Conservation (phyloP, 2,113 vertebrate genomes). For the Chamaea fasciata region DNA sequence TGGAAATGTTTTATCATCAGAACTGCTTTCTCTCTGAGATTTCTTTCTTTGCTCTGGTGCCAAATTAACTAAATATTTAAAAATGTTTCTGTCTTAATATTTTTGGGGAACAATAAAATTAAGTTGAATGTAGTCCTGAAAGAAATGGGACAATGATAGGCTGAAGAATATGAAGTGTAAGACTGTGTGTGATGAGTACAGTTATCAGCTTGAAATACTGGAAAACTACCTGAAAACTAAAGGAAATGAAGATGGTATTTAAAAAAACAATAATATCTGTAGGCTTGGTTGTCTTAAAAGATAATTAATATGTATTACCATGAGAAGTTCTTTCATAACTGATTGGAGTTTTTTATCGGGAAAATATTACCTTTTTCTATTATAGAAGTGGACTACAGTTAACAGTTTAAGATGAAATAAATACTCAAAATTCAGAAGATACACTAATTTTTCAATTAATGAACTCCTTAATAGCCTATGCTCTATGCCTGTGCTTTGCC, state of each 20-base stretch:
- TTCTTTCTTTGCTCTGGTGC: slow-evolving; percentile 42
- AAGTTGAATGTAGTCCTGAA: not conserved
- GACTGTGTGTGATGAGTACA: not conserved
- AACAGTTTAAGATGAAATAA: not conserved
- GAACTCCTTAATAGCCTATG: not conserved
- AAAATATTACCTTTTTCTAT: not conserved
- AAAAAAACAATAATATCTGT: not conserved
- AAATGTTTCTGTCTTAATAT: not conserved
- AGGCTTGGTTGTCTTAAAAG: not conserved
- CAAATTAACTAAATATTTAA: slow-evolving; percentile 9
- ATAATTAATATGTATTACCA: not conserved
- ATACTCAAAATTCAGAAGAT: not conserved
- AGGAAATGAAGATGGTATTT: not conserved
- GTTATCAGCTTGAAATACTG: not conserved
- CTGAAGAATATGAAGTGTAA: not conserved
- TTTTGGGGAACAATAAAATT: not conserved
- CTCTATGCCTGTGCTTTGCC: not conserved
- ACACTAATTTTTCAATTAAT: not conserved
- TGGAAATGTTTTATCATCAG: slow-evolving; percentile 25
- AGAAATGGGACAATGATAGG: not conserved
- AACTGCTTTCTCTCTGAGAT: not conserved
- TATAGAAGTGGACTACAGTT: not conserved
- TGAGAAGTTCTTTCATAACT: not conserved
- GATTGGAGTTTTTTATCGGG: not conserved
- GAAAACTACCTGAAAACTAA: not conserved